phyloP scores from a whole-genome alignment of 2,113 vertebrate genomes.

The Dicerorhinus sumatrensis region DNA sequence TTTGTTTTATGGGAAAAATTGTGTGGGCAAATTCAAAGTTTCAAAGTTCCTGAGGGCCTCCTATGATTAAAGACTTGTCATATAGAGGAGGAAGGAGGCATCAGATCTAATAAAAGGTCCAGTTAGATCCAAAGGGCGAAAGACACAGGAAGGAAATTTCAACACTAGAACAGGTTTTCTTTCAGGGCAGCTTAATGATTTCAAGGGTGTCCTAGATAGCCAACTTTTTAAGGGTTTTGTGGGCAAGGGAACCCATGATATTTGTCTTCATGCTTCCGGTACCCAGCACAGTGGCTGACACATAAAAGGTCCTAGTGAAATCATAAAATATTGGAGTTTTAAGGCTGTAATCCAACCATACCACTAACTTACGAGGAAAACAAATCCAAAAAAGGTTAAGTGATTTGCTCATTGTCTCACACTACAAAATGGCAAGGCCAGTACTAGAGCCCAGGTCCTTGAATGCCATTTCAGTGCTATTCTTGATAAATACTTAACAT shows the following conservation, averaged over 20 bases:
- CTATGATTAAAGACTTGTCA: background rate
- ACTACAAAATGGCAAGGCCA: background rate
- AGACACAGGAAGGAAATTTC: background rate
- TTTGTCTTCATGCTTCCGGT: background rate
- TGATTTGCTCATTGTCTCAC: background rate
- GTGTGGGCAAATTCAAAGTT: background rate
- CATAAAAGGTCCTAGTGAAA: background rate
- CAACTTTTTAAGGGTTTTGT: background rate
- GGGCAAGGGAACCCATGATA: background rate
- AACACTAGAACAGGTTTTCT: background rate
- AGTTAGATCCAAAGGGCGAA: background rate
- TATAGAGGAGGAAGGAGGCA: background rate
- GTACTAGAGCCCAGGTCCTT: background rate
- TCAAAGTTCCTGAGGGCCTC: background rate
- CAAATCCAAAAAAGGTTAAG: background rate
- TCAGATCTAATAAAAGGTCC: background rate
- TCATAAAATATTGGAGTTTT: background rate
- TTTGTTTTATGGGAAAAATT: conserved; percentile 1
- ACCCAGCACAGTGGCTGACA: background rate
- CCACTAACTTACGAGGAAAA: background rate
- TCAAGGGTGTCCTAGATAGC: background rate
- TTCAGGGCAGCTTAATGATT: background rate
- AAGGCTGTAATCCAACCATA: background rate
- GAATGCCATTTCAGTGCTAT: background rate
- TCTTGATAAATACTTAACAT: background rate